Evolutionary conservation across 2,888 invertebrate genomes (phyloP), one percentile per base, ranked within the genome.

Genomic region (Heliconius sara): DNA sequence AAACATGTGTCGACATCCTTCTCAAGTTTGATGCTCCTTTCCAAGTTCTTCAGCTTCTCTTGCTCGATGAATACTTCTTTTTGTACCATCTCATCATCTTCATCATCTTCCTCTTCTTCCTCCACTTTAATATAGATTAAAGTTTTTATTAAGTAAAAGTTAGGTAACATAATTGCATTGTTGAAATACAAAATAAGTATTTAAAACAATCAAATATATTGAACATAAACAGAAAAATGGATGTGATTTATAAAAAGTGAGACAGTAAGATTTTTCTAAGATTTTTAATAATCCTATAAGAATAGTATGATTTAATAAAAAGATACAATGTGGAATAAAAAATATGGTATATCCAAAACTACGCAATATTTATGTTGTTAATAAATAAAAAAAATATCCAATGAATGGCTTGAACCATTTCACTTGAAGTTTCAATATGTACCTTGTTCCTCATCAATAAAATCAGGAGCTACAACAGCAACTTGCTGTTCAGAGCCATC

Each of bases 1-100:
- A 98, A 98, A 90, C 98, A 98, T 27, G 96, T 96, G 88, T 97
- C 96, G 91, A 97, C 97, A 82, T 98, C 98, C 85, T 96, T 96
- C 85, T 96, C 93, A 12, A 96, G 87, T 81, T 95, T 93, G 80
- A 93, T 90, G 85, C 84, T 87, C 22, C 89, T 86, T 30, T 89
- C 88, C 0, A 88, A 22, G 70, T 87, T 89, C 60, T 89, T 84
- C 52, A 81, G 83, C 84, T 90, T 79, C 13, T 85, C 75, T 83
- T 86, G 70, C 75, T 82, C 81, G 76, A 83, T 79, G 34, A 13
- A 30, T 34, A 30, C 39, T 85, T 93, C 88, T 63, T 92, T 93
- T 39, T 93, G 92, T 13, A 90, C 89, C 10, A 94, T 90, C 10
- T 95, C 92, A 16, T 95, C 94, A 2, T 91, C 93, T 66, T 90